These are phyloP conservation scores for Ips nitidus DNA, from an alignment of 1,140 invertebrate species.

Conservation along the genomic window DNA sequence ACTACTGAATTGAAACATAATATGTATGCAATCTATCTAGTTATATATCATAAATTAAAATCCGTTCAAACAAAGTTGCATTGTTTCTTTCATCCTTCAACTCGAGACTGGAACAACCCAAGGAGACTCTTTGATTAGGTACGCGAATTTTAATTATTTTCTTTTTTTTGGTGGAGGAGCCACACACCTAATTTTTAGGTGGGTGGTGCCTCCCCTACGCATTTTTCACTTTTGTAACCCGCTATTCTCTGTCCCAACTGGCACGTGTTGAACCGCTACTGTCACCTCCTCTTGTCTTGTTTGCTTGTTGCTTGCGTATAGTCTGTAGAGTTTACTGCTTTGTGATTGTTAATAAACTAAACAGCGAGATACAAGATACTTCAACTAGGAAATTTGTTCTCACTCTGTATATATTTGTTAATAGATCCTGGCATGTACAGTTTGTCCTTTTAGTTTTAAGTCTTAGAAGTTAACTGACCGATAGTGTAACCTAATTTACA, in stretches of 20 bases:
- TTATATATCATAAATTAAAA: conserved; percentile 18
- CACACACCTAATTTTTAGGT: conserved; percentile 20
- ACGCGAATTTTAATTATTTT: conserved; percentile 22
- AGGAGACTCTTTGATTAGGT: conserved; percentile 20
- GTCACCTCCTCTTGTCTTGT: conserved; percentile 33
- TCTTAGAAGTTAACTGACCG: too few relatives aligned
- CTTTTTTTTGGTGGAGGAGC: conserved; percentile 6
- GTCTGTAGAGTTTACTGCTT: conserved; percentile 3
- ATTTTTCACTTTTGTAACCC: conserved; percentile 32
- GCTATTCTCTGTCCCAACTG: conserved; percentile 58
- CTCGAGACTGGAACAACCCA: conserved; percentile 7
- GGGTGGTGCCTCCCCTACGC: not conserved
- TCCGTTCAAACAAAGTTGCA: conserved; percentile 11
- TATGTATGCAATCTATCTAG: conserved; percentile 27
- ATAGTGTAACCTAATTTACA: too few relatives aligned
- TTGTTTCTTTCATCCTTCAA: conserved; percentile 25
- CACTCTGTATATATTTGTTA: not conserved
- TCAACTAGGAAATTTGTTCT: not conserved
- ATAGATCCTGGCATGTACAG: not conserved
- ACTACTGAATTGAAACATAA: conserved; percentile 11
- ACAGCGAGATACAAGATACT: not conserved
- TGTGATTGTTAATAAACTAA: not conserved
- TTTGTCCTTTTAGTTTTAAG: not conserved
- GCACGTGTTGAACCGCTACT: conserved; percentile 53
- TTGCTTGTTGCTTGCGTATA: conserved; percentile 33